These are phyloP conservation scores for Gryllus longicercus DNA, from an alignment of 2,888 invertebrate species.

Conservation along the genomic window DNA sequence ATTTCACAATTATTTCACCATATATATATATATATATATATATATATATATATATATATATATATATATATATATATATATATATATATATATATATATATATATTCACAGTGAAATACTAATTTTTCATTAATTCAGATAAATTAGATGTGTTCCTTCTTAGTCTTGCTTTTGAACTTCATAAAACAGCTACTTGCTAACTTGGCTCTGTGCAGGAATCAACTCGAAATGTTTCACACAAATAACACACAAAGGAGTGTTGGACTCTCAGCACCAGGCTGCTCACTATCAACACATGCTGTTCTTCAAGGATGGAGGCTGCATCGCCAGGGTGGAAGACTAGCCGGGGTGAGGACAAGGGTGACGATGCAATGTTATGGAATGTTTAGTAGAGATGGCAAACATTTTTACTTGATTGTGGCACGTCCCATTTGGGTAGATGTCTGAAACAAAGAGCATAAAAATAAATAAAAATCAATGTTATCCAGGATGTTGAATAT, in stretches of 20 bases:
- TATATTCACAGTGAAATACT: too few relatives aligned
- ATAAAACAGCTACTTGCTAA: not conserved
- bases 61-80: too few relatives aligned
- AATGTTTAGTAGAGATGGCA: conserved; percentile 1
- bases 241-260: not conserved
- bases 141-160: not conserved
- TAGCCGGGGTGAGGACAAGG: conserved; percentile 11
- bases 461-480: too few relatives aligned
- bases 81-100: too few relatives aligned
- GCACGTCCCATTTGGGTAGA: not conserved
- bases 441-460: not conserved
- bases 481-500: too few relatives aligned
- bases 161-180: not conserved
- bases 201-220: not conserved
- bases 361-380: conserved; percentile 7
- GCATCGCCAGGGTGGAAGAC: conserved; percentile 17
- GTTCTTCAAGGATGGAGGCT: conserved; percentile 5
- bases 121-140: not conserved
- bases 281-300: not conserved
- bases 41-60: too few relatives aligned
- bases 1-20: too few relatives aligned
- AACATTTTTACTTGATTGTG: not conserved
- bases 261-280: not conserved
- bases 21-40: too few relatives aligned
- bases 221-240: not conserved